Evolutionary conservation across 2,797 vertebrate genomes (phyloP).

Genomic region (Fistularia tabacaria): DNA sequence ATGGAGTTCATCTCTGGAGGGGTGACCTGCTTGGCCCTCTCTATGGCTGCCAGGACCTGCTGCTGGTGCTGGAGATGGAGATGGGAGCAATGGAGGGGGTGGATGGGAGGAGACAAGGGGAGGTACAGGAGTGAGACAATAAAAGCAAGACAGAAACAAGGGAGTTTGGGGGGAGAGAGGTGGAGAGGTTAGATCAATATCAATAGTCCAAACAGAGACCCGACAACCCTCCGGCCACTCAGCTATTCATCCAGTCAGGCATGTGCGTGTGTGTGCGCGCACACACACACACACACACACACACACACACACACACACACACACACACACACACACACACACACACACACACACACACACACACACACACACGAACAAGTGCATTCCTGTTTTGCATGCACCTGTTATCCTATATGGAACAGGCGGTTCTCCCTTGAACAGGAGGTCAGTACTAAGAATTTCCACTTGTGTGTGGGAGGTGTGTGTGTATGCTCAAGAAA

Average conservation of each 20-base stretch:
- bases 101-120: neutral
- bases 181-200: slow-evolving; percentile 71
- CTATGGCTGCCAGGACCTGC: slow-evolving; percentile 95
- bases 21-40: slow-evolving; percentile 96
- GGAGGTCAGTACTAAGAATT: slow-evolving; percentile 45
- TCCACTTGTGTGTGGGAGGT: slow-evolving; percentile 52
- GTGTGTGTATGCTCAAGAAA: slow-evolving; percentile 4
- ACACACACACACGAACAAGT: slow-evolving; percentile 25
- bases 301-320: slow-evolving; percentile 15
- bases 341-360: slow-evolving; percentile 14
- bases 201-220: slow-evolving; percentile 57
- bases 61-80: slow-evolving; percentile 88
- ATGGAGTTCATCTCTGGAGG: slow-evolving; percentile 98
- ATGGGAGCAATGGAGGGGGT: neutral
- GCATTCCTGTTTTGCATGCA: slow-evolving; percentile 60
- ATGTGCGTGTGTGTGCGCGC: slow-evolving; percentile 2
- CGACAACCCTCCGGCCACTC: slow-evolving; percentile 41
- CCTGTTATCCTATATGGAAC: slow-evolving; percentile 58
- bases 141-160: slow-evolving; percentile 47
- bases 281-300: slow-evolving; percentile 11
- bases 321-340: slow-evolving; percentile 12
- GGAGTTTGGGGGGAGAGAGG: slow-evolving; percentile 31
- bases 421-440: slow-evolving; percentile 41
- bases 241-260: slow-evolving; percentile 36
- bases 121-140: slow-evolving; percentile 39